These are phyloP conservation scores for Holotrichia oblita DNA, from an alignment of 1,140 invertebrate genomes.

Conservation along the genomic window DNA sequence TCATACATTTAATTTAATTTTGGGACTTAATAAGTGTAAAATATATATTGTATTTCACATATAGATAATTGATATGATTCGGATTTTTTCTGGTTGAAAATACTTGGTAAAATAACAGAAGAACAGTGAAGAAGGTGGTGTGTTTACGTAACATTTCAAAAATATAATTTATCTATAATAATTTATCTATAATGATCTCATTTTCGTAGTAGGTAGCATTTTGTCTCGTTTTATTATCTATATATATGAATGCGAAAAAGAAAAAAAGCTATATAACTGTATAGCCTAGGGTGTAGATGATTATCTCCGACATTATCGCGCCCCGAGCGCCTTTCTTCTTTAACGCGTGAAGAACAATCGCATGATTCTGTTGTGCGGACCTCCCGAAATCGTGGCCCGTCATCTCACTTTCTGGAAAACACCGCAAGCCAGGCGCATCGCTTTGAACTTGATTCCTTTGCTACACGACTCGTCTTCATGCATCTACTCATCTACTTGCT, in stretches of 20 bases:
- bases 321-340: not conserved
- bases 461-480: not conserved
- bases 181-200: not conserved
- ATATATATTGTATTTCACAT: too few relatives aligned
- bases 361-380: not conserved
- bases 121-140: too few relatives aligned
- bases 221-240: not conserved
- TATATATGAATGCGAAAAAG: constrained; percentile 6
- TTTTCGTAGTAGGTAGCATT: not conserved
- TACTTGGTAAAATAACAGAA: too few relatives aligned
- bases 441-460: constrained; percentile 3
- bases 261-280: not conserved
- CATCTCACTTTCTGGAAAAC: constrained; percentile 23
- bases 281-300: not conserved
- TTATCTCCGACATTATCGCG: constrained; percentile 19
- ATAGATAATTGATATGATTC: too few relatives aligned
- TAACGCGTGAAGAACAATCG: constrained; percentile 2
- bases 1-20: too few relatives aligned
- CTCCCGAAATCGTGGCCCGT: constrained; percentile 13
- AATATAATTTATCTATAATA: too few relatives aligned
- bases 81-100: too few relatives aligned
- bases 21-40: too few relatives aligned
- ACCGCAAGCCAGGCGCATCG: not conserved
- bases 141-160: too few relatives aligned
- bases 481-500: not conserved